These are phyloP conservation scores for Napeogenes inachia DNA, from an alignment of 2,888 invertebrate species.

Conservation along the genomic window DNA sequence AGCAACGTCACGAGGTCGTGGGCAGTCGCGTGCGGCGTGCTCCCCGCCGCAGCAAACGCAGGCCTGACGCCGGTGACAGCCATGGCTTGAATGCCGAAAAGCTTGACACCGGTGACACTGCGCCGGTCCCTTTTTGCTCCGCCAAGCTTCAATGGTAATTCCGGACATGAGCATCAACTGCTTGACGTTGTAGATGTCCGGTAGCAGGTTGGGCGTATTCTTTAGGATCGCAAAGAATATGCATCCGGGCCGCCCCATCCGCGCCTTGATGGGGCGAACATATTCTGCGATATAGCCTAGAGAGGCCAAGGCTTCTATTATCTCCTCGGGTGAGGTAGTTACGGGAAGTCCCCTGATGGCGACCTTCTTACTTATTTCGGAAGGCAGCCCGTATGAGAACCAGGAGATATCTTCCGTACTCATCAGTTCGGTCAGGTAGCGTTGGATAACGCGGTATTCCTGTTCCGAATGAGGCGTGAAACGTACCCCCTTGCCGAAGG, in stretches of 20 bases:
- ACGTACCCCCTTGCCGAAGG: no score
- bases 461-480: neutral
- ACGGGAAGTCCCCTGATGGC: slow-evolving; percentile 14
- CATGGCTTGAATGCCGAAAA: neutral
- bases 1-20: no score
- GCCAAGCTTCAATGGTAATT: no score
- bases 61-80: neutral
- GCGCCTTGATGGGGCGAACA: neutral
- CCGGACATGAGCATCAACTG: no score
- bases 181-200: no score
- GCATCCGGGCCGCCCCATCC: neutral
- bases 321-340: neutral
- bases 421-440: no score
- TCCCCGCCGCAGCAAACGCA: neutral
- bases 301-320: neutral
- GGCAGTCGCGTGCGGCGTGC: no score
- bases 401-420: slow-evolving; percentile 15
- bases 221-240: neutral
- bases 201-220: no score
- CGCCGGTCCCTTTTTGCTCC: neutral
- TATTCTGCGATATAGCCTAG: neutral
- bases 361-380: slow-evolving; percentile 21
- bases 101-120: neutral
- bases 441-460: neutral
- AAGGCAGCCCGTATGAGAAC: slow-evolving; percentile 23